phyloP scores from a whole-genome alignment of 2,888 invertebrate species.

The Acanthosoma haemorrhoidale region DNA sequence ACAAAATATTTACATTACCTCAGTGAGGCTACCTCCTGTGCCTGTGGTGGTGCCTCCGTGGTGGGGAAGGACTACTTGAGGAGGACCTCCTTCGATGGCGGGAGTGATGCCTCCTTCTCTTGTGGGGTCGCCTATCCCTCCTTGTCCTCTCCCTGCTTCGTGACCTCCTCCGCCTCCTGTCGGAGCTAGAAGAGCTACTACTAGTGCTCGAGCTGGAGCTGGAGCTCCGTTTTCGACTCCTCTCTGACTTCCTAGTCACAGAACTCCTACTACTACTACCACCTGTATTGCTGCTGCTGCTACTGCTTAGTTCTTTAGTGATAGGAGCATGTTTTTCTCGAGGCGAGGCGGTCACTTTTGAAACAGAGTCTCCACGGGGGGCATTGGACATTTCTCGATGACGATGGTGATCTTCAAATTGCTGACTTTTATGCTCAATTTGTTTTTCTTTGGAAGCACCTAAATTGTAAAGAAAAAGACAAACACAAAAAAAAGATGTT shows the following conservation, averaged over 20 bases:
- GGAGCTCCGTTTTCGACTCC: slow-evolving; percentile 7
- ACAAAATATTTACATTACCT: background rate
- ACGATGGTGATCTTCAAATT: background rate
- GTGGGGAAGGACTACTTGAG: background rate
- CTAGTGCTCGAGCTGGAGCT: slow-evolving; percentile 14
- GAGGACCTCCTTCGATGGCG: background rate
- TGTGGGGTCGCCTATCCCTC: background rate
- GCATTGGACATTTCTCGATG: background rate
- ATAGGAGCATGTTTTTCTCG: background rate
- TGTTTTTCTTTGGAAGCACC: slow-evolving; percentile 1
- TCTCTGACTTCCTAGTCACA: background rate
- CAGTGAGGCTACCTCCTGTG: slow-evolving; percentile 24
- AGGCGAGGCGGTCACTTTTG: background rate
- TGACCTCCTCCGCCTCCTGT: background rate
- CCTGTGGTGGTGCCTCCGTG: background rate
- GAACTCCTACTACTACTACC: slow-evolving; percentile 20
- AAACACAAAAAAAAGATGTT: no score
- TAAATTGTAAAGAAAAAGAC: background rate
- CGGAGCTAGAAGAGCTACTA: background rate
- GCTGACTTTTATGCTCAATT: background rate
- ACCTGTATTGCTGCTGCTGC: slow-evolving; percentile 2
- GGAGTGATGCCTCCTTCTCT: slow-evolving; percentile 8
- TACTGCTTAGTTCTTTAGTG: background rate
- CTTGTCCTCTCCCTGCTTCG: background rate
- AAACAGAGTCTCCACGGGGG: background rate